Evolutionary conservation across 2,797 vertebrate species (phyloP).

Genomic region (Xenops minutus): DNA sequence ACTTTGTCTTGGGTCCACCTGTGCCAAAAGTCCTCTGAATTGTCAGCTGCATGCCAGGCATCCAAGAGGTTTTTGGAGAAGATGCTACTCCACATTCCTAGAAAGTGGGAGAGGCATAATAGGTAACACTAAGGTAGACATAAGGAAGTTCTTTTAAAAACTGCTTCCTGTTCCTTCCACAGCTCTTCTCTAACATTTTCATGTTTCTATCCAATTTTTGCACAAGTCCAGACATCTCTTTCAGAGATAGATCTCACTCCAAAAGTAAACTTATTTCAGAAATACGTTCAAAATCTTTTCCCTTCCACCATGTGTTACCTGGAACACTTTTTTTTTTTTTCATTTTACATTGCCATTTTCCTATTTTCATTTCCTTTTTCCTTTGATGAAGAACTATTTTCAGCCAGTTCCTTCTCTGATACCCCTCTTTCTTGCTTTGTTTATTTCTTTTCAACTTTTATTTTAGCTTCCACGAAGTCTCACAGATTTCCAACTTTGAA

Average conservation of each 20-base stretch:
- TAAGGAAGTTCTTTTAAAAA: background rate
- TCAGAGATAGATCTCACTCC: background rate
- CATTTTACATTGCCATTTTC: background rate
- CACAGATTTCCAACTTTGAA: background rate
- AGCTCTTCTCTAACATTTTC: background rate
- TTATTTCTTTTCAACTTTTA: background rate
- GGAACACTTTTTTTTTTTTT: background rate
- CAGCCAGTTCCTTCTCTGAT: background rate
- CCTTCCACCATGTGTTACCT: background rate
- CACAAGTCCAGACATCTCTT: background rate
- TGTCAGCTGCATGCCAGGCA: constrained; percentile 77
- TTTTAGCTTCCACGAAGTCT: background rate
- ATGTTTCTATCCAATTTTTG: background rate
- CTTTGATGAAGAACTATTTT: background rate
- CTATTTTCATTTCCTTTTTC: background rate
- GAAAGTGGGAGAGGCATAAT: background rate
- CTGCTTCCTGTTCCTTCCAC: background rate
- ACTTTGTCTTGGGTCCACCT: constrained; percentile 76
- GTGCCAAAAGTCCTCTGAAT: constrained; percentile 79
- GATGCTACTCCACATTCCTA: constrained; percentile 83
- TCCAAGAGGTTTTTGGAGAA: constrained; percentile 82
- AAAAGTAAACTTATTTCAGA: background rate
- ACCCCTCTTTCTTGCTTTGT: background rate
- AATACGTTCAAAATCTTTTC: background rate
- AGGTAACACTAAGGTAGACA: background rate